Evolutionary conservation across 2,113 vertebrate genomes (phyloP), one percentile per base, ranked within the genome.

Genomic region (Xenus cinereus): DNA sequence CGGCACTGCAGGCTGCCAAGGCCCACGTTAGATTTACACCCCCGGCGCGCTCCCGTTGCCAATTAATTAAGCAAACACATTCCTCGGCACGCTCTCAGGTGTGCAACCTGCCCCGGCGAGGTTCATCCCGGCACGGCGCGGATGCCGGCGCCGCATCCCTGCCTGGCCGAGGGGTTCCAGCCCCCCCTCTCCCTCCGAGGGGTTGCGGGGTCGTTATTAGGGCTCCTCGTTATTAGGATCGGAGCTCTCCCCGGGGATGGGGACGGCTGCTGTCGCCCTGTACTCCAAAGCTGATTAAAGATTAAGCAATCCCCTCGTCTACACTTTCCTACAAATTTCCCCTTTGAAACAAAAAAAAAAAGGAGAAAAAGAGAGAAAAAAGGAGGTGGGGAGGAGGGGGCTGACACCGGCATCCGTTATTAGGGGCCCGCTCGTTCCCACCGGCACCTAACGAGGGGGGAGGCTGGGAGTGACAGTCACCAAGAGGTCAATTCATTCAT

Each of bases 11-110:
- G 95, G 90, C 97, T 97, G 95, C 97, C 87, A 74, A 90, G 96
- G 95, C 87, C 97, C 81, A 17, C 80, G 57, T 84, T 92, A 96
- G 97, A 94, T 96, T 96, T 93, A 97, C 97, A 82, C 60, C 83
- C 79, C 93, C 94, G 66, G 96, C 87, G 56, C 68, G 84, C 94
- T 96, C 97, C 94, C 78, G 85, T 37, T 87, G 96, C 90, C 97
- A 97, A 97, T 98, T 98, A 98, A 98, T 98, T 98, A 98, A 98
- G 97, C 95, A 95, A 97, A 97, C 93, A 89, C 95, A 94, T 96
- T 93, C 87, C 96, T 96, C 96, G 90, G 97, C 90, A 87, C 72
- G 96, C 95, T 98, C 98, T 98, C 98, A 98, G 98, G 98, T 98
- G 97, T 78, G 93, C 89, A 56, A 96, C 94, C 45, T 60, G 84